Base-by-base conservation (phyloP, 2,888 invertebrate species). In the Trichacis sp. region DNA sequence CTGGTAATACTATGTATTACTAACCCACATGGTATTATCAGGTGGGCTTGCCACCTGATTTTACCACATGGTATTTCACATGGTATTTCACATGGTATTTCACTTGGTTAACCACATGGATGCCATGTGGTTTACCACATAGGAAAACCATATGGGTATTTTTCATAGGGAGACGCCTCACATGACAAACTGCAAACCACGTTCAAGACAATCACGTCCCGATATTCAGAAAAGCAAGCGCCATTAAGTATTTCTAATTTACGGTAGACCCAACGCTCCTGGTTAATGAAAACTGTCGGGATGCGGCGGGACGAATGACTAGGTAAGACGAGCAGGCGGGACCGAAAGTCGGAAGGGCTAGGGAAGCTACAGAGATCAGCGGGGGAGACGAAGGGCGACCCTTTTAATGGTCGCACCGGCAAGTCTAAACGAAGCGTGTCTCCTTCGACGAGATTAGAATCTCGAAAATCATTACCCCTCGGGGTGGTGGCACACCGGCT, bases 401-500 rank as follows among this genome's bases (percentile, higher is more conserved):
- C 67, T 67, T 59, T 63, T 38, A 50, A 63, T 54, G 54, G 64
- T 57, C 60, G 53, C 1, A 24, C 24, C 14, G 24, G 46, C 2
- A 38, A 45, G 63, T 60, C 61, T 63, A 74, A 74, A 73, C 73
- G 73, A 72, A 73, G 68, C 73, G 71, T 72, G 71, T 72, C 73
- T 74, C 70, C 68, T 68, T 62, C 68, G 70, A 72, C 74, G 70
- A 74, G 77, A 80, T 80, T 80, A 80, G 76, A 79, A 78, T 79
- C 77, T 76, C 70, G 77, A 77, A 77, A 80, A 79, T 79, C 77
- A 78, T 79, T 79, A 77, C 74, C 72, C 67, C 29, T n/a, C n/a
- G n/a, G n/a, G n/a, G n/a, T n/a, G n/a, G n/a, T n/a, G n/a, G n/a
- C n/a, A n/a, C n/a, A n/a, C n/a, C n/a, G n/a, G n/a, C n/a, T n/a